A percentile compares a stretch with the other conserved stretches of the same genome.
These are phyloP conservation scores for Rhopalosiphum maidis DNA, from an alignment of 1,140 invertebrate genomes.

Conservation along the genomic window DNA sequence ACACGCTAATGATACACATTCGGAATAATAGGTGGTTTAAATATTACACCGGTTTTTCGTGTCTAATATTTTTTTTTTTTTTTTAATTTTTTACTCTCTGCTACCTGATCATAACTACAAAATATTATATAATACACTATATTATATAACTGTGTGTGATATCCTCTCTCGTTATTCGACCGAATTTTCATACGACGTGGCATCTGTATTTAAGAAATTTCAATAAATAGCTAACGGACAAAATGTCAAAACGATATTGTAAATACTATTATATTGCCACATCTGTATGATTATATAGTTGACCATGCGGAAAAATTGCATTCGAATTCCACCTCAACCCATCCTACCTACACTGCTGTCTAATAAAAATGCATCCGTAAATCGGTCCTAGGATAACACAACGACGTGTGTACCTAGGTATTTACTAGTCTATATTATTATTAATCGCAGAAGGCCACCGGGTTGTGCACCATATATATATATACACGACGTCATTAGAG, in stretches of 20 bases:
- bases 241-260: neutral
- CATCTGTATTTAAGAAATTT: neutral
- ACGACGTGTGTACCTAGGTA: neutral
- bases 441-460: neutral
- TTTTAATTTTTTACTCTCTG: neutral
- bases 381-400: neutral
- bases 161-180: neutral
- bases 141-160: neutral
- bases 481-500: neutral
- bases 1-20: neutral
- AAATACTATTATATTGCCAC: neutral
- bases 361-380: neutral
- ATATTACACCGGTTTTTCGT: constrained; percentile 26
- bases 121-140: neutral
- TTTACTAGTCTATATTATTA: neutral
- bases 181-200: neutral
- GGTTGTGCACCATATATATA: neutral
- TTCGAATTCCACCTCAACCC: neutral
- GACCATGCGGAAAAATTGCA: neutral
- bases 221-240: neutral
- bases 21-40: neutral
- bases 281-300: neutral
- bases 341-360: too few relatives aligned
- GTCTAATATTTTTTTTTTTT: neutral
- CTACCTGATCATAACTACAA: neutral